A percentile compares a stretch with the other conserved stretches of the same genome.
Evolutionary conservation across 1,140 invertebrate species (phyloP).

Genomic region (Sminthurides bifidus): DNA sequence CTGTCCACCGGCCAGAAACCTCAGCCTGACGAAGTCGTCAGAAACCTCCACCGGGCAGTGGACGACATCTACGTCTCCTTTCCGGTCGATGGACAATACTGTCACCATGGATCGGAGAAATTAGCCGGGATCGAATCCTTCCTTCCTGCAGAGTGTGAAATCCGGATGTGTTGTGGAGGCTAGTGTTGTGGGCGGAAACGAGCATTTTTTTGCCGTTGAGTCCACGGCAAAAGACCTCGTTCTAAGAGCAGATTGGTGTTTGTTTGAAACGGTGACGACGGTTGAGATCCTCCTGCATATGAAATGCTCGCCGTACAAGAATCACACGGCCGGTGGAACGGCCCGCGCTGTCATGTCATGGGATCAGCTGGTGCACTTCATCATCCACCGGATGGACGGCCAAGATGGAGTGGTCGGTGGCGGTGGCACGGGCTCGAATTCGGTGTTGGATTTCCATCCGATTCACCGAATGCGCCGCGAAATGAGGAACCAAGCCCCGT

Average conservation of each 20-base stretch:
- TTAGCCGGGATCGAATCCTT: constrained; percentile 24
- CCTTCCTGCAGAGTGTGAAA: constrained; percentile 22
- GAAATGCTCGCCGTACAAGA: constrained; percentile 10
- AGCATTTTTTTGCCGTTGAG: constrained; percentile 29
- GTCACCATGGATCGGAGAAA: constrained; percentile 27
- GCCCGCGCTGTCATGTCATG: constrained; percentile 25
- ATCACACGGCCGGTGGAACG: not conserved
- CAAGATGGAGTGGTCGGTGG: constrained; percentile 1
- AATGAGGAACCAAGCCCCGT: constrained; percentile 59
- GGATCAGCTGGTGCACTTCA: constrained; percentile 31
- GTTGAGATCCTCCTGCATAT: constrained; percentile 22
- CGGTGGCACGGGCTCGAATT: not conserved
- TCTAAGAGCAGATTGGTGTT: constrained; percentile 27
- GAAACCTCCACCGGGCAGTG: constrained; percentile 12
- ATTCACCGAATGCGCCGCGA: constrained; percentile 56
- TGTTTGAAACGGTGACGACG: constrained; percentile 27
- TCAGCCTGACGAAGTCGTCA: not conserved
- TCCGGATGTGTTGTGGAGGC: constrained; percentile 15
- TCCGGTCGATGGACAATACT: constrained; percentile 17
- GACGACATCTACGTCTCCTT: constrained; percentile 30
- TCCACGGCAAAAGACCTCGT: constrained; percentile 21
- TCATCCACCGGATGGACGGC: constrained; percentile 18
- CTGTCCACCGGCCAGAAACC: not conserved
- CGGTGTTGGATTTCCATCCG: not conserved
- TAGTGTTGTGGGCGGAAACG: not conserved